These are phyloP conservation scores for Diaperis boleti DNA, from an alignment of 2,888 invertebrate species.

Conservation along the genomic window DNA sequence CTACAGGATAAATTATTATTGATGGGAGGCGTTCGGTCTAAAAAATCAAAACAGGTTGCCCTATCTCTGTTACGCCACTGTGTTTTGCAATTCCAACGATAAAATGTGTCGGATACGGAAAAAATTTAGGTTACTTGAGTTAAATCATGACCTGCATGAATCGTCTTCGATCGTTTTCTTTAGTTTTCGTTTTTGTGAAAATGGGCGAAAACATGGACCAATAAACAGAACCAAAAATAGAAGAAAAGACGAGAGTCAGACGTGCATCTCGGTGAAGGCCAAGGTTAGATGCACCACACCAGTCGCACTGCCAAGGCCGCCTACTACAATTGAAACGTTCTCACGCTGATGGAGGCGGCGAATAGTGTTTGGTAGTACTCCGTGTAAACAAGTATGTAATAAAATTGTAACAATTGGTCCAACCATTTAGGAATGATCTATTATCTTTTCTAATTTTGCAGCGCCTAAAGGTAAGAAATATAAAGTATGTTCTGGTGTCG, in stretches of 20 bases:
- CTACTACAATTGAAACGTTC: constrained; percentile 30
- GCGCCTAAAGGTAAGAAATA: too few relatives aligned
- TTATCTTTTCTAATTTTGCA: too few relatives aligned
- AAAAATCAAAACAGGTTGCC: too few relatives aligned
- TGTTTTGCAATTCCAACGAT: too few relatives aligned
- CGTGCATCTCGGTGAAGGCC: constrained; percentile 63
- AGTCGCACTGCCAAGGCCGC: constrained; percentile 57
- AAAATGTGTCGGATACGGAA: constrained; percentile 16
- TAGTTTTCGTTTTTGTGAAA: neutral
- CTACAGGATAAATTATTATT: too few relatives aligned
- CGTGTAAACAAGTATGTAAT: neutral
- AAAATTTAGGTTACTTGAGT: neutral
- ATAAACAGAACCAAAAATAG: constrained; percentile 4
- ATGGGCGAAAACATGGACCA: constrained; percentile 14
- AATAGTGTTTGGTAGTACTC: neutral
- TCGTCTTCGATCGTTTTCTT: neutral
- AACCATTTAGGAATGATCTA: too few relatives aligned
- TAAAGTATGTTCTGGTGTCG: too few relatives aligned
- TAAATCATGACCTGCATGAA: constrained; percentile 1
- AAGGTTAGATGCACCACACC: constrained; percentile 60
- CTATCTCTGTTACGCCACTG: too few relatives aligned
- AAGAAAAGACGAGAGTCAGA: constrained; percentile 23
- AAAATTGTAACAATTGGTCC: too few relatives aligned
- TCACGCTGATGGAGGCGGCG: neutral
- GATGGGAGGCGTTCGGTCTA: too few relatives aligned